Evolutionary conservation across 2,113 vertebrate species (phyloP).

Genomic region (Leptobrachium leishanense): DNA sequence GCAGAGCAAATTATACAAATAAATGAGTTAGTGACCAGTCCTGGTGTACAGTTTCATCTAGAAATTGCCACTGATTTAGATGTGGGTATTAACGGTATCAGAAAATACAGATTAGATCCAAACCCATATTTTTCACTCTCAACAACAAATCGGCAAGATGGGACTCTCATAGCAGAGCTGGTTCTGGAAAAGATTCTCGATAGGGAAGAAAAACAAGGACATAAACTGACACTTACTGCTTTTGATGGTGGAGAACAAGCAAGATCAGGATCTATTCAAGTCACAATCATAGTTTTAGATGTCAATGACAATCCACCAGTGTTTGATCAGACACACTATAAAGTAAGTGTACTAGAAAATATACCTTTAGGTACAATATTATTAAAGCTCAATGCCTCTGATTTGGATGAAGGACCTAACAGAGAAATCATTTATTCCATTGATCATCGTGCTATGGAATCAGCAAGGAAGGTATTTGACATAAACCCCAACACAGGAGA

Average conservation of each 20-base stretch:
- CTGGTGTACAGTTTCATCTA: too few relatives aligned
- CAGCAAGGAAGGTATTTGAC: slow-evolving; percentile 65
- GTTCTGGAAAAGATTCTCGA: slow-evolving; percentile 61
- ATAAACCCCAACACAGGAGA: slow-evolving; percentile 69
- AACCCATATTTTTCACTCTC: slow-evolving; percentile 64
- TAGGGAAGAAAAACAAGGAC: slow-evolving; percentile 61
- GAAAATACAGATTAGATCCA: too few relatives aligned
- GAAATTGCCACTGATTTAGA: too few relatives aligned
- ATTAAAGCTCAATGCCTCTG: too few relatives aligned
- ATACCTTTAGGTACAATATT: too few relatives aligned
- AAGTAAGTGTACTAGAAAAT: too few relatives aligned
- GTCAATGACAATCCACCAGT: slow-evolving; percentile 55
- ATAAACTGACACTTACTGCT: slow-evolving; percentile 52
- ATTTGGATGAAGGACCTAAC: too few relatives aligned
- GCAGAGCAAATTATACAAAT: too few relatives aligned
- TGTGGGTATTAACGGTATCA: too few relatives aligned
- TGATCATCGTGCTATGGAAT: slow-evolving; percentile 70
- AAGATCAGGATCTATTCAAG: slow-evolving; percentile 59
- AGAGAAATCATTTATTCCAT: slow-evolving; percentile 67
- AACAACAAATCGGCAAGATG: slow-evolving; percentile 58
- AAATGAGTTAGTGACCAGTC: too few relatives aligned
- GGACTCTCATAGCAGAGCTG: slow-evolving; percentile 61
- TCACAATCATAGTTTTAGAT: slow-evolving; percentile 65
- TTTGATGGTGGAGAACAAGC: slow-evolving; percentile 43
- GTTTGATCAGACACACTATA: too few relatives aligned